Evolutionary conservation across 2,888 invertebrate genomes (phyloP).

Genomic region (Sarcophaga carnaria): DNA sequence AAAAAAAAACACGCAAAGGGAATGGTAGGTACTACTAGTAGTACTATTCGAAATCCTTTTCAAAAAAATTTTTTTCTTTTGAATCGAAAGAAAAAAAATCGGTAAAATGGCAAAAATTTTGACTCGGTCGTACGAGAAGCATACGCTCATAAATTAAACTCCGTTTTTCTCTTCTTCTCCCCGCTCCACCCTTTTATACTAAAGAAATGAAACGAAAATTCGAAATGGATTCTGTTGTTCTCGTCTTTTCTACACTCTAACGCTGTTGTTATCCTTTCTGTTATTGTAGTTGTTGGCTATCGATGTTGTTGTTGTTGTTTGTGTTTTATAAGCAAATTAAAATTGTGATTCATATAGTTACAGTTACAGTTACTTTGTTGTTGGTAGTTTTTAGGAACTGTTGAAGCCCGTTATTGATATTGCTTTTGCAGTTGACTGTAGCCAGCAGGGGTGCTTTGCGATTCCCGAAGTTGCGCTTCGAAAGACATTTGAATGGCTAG

Average conservation of each 20-base stretch:
- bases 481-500: conserved; percentile 46
- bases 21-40: too few relatives aligned
- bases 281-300: conserved; percentile 1
- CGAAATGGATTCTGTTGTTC: not conserved
- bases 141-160: conserved; percentile 60
- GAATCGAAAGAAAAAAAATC: not conserved
- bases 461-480: conserved; percentile 11
- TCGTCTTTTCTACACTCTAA: conserved; percentile 7
- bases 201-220: conserved; percentile 36
- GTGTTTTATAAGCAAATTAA: conserved; percentile 60
- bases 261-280: not conserved
- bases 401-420: not conserved
- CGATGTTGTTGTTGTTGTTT: not conserved
- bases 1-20: not conserved
- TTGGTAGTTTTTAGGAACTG: not conserved
- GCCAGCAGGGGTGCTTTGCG: not conserved
- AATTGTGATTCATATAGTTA: conserved; percentile 57
- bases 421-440: not conserved
- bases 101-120: conserved; percentile 19
- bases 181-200: conserved; percentile 20
- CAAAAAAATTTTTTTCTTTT: conserved; percentile 27
- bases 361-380: conserved; percentile 39
- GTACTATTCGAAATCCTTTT: conserved; percentile 33
- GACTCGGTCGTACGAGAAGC: conserved; percentile 52
- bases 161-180: not conserved